These are phyloP conservation scores for Urosaurus nigricauda DNA, from an alignment of 2,797 vertebrate genomes.

Conservation along the genomic window DNA sequence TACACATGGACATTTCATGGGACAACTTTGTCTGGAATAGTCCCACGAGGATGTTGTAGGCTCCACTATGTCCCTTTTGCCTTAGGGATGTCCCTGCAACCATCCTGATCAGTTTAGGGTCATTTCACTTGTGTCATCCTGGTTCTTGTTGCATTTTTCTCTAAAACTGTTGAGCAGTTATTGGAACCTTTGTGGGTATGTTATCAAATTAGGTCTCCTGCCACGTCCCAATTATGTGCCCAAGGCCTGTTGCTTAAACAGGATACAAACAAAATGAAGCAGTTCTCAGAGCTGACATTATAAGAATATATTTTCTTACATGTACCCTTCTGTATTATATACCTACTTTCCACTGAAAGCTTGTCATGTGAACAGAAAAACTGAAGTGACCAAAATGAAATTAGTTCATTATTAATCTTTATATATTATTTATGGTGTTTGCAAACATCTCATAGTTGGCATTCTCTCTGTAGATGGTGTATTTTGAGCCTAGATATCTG, in stretches of 20 bases:
- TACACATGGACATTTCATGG: slow-evolving; percentile 64
- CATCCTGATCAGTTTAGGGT: slow-evolving; percentile 75
- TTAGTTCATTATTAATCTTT: slow-evolving; percentile 69
- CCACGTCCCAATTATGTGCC: slow-evolving; percentile 50
- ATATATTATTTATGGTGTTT: slow-evolving; percentile 57
- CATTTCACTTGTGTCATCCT: slow-evolving; percentile 73
- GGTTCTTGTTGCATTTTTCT: slow-evolving; percentile 76
- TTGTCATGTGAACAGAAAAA: slow-evolving; percentile 6
- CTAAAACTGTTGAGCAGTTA: slow-evolving; percentile 73
- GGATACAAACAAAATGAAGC: slow-evolving; percentile 61
- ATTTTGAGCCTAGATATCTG: slow-evolving; percentile 76
- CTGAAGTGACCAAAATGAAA: slow-evolving; percentile 56
- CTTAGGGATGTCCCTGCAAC: slow-evolving; percentile 77
- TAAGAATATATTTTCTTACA: slow-evolving; percentile 24
- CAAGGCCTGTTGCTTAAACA: slow-evolving; percentile 81
- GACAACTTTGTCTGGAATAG: slow-evolving; percentile 72
- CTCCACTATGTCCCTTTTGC: slow-evolving; percentile 80
- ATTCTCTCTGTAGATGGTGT: slow-evolving; percentile 68
- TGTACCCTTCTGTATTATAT: slow-evolving; percentile 48
- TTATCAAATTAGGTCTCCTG: slow-evolving; percentile 60
- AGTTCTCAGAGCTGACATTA: slow-evolving; percentile 41
- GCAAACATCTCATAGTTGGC: slow-evolving; percentile 60
- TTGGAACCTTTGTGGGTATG: slow-evolving; percentile 65
- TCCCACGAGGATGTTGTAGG: slow-evolving; percentile 78
- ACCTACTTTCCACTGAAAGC: not conserved